Base-by-base conservation (phyloP, 1,140 invertebrate species). In the Hycleus cichorii region DNA sequence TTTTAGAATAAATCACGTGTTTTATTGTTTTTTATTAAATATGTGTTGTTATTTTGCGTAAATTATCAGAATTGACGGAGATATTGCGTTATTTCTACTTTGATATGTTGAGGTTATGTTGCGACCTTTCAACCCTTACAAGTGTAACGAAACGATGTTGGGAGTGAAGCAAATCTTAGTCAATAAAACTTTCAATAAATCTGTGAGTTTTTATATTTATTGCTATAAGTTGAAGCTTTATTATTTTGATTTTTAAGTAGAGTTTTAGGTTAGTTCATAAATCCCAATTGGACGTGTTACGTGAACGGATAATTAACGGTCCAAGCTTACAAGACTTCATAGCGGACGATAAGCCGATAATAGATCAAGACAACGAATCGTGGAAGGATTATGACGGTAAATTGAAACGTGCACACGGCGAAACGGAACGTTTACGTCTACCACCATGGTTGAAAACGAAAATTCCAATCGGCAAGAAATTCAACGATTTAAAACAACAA, bases 371-470 rank as follows among this genome's bases (percentile, higher is more conserved):
- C 43, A 72, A 76, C 2, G 76, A 75, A 52, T 75, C 78, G 38
- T 86, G 82, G 82, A 72, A 80, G 26, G 76, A 80, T 24, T 93
- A 91, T 71, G 80, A 87, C 59, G 89, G 88, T 27, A 91, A 93
- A 75, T 76, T 95, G n/a, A 89, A 89, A 66, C 77, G 89, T 51
- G 86, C 87, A 57, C 91, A 89, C 69, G 89, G 90, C 3, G 90
- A 95, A 63, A 82, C 81, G 32, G 80, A 86, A 52, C 81, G 94
- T 53, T 75, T 98, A 26, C 78, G 93, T 54, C 75, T 99, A 49
- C 97, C 97, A 12, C 92, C 95, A 47, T 99, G 97, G 97, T 72
- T 99, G 38, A 98, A 98, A 73, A 94, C 88, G 43, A 84, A 93
- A 68, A 97, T 98, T 72, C 95, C 96, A 8, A 86, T 88, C 65